Conservation (phyloP, 2,888 invertebrate genomes). For the Melanotus villosus region DNA sequence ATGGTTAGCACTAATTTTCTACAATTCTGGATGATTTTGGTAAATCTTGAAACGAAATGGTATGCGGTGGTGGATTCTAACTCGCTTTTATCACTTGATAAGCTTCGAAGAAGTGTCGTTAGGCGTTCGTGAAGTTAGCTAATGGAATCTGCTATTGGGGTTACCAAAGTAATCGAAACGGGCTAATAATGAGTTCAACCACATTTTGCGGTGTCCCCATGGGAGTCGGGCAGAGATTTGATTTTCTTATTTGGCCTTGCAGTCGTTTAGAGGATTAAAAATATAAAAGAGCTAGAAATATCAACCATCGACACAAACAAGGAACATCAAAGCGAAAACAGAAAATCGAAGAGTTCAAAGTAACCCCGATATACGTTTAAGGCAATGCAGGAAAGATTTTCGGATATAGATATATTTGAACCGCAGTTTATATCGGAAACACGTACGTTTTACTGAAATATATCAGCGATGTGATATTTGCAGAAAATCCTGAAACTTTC, state of each 20-base stretch:
- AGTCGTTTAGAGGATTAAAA: slow-evolving; percentile 32
- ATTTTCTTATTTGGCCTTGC: background rate
- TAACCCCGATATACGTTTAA: slow-evolving; percentile 33
- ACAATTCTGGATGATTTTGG: too few relatives aligned
- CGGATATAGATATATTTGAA: slow-evolving; percentile 35
- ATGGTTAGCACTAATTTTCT: too few relatives aligned
- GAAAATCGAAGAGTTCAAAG: slow-evolving; percentile 40
- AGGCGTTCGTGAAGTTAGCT: background rate
- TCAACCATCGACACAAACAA: slow-evolving; percentile 25
- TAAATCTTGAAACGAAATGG: background rate
- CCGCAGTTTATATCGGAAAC: slow-evolving; percentile 31
- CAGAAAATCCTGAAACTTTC: slow-evolving; percentile 3
- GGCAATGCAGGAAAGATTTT: slow-evolving; percentile 34
- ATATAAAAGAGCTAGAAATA: slow-evolving; percentile 40
- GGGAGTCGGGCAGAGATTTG: background rate
- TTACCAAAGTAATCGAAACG: slow-evolving; percentile 9
- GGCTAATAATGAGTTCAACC: slow-evolving; percentile 10
- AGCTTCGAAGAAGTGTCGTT: background rate
- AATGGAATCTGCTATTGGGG: background rate
- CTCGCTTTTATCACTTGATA: background rate
- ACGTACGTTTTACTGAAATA: slow-evolving; percentile 8
- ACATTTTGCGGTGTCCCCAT: background rate
- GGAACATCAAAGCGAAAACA: slow-evolving; percentile 37
- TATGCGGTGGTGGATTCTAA: background rate
- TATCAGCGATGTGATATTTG: slow-evolving; percentile 1